phyloP scores from a whole-genome alignment of 2,113 vertebrate genomes.

The Macaca mulatta region DNA sequence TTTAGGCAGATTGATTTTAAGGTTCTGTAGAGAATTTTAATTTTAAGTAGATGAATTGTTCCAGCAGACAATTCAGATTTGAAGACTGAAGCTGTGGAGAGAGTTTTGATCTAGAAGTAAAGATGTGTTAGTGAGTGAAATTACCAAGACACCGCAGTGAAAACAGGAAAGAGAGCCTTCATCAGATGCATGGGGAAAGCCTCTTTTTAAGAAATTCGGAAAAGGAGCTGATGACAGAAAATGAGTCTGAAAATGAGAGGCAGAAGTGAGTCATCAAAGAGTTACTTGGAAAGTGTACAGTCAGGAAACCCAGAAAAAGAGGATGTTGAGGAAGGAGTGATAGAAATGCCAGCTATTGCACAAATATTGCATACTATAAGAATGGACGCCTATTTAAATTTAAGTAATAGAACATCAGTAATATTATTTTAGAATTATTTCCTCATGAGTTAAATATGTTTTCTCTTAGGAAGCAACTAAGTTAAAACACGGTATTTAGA shows the following conservation, averaged over 20 bases:
- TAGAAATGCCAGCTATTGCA: background rate
- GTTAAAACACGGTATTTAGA: background rate
- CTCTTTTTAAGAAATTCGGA: conserved; percentile 31
- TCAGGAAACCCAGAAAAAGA: conserved; percentile 39
- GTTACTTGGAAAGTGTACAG: conserved; percentile 9
- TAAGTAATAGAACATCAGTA: background rate
- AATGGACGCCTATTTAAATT: background rate
- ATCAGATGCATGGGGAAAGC: background rate
- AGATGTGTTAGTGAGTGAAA: background rate
- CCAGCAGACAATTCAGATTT: background rate
- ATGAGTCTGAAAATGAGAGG: background rate
- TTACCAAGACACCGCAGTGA: background rate
- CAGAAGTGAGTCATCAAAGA: conserved; percentile 30
- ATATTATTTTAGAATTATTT: conserved; percentile 51
- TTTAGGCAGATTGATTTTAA: background rate
- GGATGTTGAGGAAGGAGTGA: background rate
- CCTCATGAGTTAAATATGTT: background rate
- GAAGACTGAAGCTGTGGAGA: background rate
- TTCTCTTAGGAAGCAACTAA: background rate
- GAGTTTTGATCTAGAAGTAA: background rate
- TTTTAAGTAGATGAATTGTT: background rate
- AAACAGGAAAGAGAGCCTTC: background rate
- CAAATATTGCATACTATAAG: background rate
- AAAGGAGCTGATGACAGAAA: background rate
- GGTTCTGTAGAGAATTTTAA: background rate